Evolutionary conservation across 2,113 vertebrate genomes (phyloP), one percentile per base, ranked within the genome.

Genomic region (Oenanthe melanoleuca): DNA sequence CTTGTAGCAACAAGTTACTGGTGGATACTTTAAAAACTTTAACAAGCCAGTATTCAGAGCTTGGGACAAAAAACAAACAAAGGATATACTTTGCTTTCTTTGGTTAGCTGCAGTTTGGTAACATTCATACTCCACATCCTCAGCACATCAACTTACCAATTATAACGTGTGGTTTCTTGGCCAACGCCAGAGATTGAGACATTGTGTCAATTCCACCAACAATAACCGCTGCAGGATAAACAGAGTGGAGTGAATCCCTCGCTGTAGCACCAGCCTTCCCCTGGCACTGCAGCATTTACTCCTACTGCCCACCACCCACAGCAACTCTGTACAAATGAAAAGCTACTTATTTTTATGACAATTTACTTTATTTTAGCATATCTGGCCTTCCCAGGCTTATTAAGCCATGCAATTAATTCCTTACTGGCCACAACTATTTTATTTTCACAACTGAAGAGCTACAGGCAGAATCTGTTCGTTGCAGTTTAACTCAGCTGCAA

Each of bases 121-220:
- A 67, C 10, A 78, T 15, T 59, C 15, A 80, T 23, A 86, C 5
- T n/a, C 31, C 5, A 2, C 3, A 66, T 7, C 5, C 53, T 14
- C 34, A 60, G 23, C 9, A 71, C 2, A 3, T 45, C 45, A 49
- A 92, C 98, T 99, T 97, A 99, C 99, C 99, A 70, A 99, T 99
- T 69, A 99, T 97, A 59, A 99, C 89, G 80, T 99, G 99, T 1
- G 99, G 99, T 61, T 99, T 99, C 97, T 99, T 99, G 29, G 99
- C 99, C 94, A 99, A 96, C 42, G 99, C 98, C 97, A 99, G 85
- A 40, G 99, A 98, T n/a, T 99, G 99, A 37, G 99, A 99, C 99
- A 99, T 99, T 28, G 98, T 98, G 82, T 99, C 99, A 89, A 99
- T 99, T 91, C 99, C 99, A 95, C 99, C 99, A 16, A 99, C 99